Conservation (phyloP, 2,113 vertebrate genomes). For the Phasianus colchicus region DNA sequence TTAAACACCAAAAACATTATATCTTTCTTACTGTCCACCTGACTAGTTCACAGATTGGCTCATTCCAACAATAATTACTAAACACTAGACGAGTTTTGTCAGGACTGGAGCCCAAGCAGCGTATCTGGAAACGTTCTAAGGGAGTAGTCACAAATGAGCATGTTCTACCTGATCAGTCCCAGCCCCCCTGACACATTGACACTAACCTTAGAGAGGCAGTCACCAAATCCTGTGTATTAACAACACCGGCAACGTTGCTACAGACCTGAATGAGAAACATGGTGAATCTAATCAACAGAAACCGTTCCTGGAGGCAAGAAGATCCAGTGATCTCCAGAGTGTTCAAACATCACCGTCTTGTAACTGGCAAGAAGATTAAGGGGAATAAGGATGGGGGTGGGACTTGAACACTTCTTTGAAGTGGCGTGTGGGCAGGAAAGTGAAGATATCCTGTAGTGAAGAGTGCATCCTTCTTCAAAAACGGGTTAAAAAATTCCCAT, state of each 20-base stretch:
- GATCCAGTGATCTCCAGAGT: not conserved
- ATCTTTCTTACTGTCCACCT: not conserved
- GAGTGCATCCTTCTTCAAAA: not conserved
- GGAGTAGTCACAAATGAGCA: not conserved
- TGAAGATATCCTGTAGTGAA: not conserved
- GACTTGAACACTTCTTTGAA: not conserved
- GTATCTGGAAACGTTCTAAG: not conserved
- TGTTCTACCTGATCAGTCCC: not conserved
- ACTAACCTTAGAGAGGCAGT: not conserved
- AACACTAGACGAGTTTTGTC: not conserved
- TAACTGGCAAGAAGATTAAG: not conserved
- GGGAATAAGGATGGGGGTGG: not conserved
- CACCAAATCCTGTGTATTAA: not conserved
- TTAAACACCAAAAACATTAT: not conserved
- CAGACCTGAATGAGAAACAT: not conserved
- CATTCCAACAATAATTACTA: not conserved
- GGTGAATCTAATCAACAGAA: not conserved
- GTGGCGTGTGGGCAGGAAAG: not conserved
- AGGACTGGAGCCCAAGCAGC: not conserved
- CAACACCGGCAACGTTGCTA: not conserved
- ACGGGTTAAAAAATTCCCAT: not conserved
- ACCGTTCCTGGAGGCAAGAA: not conserved
- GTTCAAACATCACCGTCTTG: not conserved
- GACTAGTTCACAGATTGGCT: not conserved
- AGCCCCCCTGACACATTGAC: not conserved